A percentile compares a stretch with the other conserved stretches of the same genome.
These are phyloP conservation scores for Podotricha telesiphe DNA, from an alignment of 2,888 invertebrate genomes.

Conservation along the genomic window DNA sequence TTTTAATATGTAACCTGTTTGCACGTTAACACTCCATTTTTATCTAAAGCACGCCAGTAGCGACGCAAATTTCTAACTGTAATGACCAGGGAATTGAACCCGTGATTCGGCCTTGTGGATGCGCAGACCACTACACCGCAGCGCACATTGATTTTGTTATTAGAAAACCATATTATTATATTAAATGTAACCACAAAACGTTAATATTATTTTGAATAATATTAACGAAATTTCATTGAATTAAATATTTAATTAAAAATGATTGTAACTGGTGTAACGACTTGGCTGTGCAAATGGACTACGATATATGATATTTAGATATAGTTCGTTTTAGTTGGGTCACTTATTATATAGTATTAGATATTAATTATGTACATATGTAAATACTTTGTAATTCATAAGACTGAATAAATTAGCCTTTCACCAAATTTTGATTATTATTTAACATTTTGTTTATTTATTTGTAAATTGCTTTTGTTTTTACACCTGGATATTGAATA, in stretches of 20 bases:
- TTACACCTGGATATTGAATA: too few relatives aligned
- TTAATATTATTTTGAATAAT: too few relatives aligned
- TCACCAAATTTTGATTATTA: constrained; percentile 45
- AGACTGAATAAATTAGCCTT: constrained; percentile 68
- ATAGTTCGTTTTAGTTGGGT: constrained; percentile 52
- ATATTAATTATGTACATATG: constrained; percentile 62
- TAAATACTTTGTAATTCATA: constrained; percentile 56
- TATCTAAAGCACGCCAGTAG: constrained; percentile 26
- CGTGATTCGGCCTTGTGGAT: constrained; percentile 47
- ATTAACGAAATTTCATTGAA: constrained; percentile 47
- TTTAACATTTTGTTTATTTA: background rate
- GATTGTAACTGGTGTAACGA: constrained; percentile 30
- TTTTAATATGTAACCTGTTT: too few relatives aligned
- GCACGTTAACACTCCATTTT: background rate
- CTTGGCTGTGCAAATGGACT: constrained; percentile 46
- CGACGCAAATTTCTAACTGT: constrained; percentile 18
- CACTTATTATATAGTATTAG: constrained; percentile 52
- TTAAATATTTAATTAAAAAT: background rate
- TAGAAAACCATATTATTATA: constrained; percentile 58
- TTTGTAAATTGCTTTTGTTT: too few relatives aligned
- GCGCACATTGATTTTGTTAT: constrained; percentile 52
- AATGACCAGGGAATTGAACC: background rate
- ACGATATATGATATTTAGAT: constrained; percentile 37
- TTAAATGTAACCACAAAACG: constrained; percentile 51
- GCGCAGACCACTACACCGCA: constrained; percentile 46